Evolutionary conservation across 2,797 vertebrate species (phyloP), one percentile per base, ranked within the genome.

Genomic region (Malacoraja senta): DNA sequence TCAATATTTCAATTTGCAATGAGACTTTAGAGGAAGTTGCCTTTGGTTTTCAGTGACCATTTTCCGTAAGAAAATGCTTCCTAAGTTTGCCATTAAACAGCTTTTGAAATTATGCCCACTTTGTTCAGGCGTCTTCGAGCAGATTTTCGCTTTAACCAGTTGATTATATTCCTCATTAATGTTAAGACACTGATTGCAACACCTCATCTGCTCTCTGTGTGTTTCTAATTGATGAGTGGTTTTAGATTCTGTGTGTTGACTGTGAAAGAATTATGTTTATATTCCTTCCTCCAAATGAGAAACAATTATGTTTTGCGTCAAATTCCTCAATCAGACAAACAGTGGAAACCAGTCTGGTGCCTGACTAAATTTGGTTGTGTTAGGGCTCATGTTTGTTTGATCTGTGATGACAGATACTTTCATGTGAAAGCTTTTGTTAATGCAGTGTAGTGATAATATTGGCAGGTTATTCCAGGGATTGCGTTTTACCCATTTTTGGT

Each of bases 401-500:
- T 91, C 90, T 38, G 90, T 71, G 71, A 44, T 44, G 65, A 72
- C 72, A 4, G 58, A 63, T 65, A 58, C 24, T 32, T 29, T 24
- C 32, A 44, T 2, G 90, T 44, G 90, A 65, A 44, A 74, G 90
- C 13, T 24, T 84, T 71, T 68, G n/a, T 91, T 91, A 24, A 91
- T 15, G n/a, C 83, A 65, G 32, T 63, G 84, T 32, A 91, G 65
- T 91, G 88, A 72, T 91, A 44, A 72, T 72, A 68, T 71, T 68
- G 65, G 65, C 88, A 91, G 21, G 65, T 38, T 91, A 91, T 19
- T 1, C 65, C 65, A 91, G 32, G 63, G 21, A 44, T 74, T 91
- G 32, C 35, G n/a, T 72, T 91, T 44, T 91, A 91, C 44, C 90
- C 90, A 91, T 72, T 71, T 91, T 91, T 91, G 90, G 90, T 91